A percentile compares a stretch with the other conserved stretches of the same genome.
phyloP scores from a whole-genome alignment of 2,113 vertebrate species.

The Coptodon bakossiorum region DNA sequence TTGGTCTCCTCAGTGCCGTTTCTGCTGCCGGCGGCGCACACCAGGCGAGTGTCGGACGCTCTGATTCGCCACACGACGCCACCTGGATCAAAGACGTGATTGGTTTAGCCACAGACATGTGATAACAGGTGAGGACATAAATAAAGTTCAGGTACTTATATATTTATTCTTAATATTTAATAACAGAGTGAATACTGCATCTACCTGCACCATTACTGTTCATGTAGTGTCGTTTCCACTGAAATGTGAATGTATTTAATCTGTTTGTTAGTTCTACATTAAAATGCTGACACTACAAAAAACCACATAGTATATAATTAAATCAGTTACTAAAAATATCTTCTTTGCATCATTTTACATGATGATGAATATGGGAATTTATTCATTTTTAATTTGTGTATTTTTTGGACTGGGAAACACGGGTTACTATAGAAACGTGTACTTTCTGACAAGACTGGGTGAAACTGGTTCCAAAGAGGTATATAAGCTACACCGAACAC shows the following conservation, averaged over 20 bases:
- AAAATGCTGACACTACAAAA: not conserved
- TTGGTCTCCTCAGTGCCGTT: conserved; percentile 98
- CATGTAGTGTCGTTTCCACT: not conserved
- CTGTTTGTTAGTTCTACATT: not conserved
- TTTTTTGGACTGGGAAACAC: not conserved
- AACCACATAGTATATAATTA: fast-evolving
- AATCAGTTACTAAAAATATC: not conserved
- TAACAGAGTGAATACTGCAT: not conserved
- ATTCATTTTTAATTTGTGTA: not conserved
- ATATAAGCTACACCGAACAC: fast-evolving
- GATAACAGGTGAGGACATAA: not conserved
- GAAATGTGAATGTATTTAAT: not conserved
- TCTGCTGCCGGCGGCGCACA: conserved; percentile 93
- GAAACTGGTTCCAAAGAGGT: not conserved
- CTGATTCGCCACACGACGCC: conserved; percentile 96
- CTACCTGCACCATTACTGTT: not conserved
- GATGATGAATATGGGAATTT: not conserved
- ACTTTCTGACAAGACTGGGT: not conserved
- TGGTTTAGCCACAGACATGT: not conserved
- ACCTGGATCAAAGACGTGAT: conserved; percentile 54
- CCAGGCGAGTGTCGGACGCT: conserved; percentile 94
- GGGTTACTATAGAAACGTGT: not conserved
- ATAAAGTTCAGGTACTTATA: not conserved
- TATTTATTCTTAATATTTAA: not conserved
- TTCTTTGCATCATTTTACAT: fast-evolving